These are phyloP conservation scores for Hippoglossus hippoglossus DNA, from an alignment of 2,797 vertebrate species.

Conservation along the genomic window DNA sequence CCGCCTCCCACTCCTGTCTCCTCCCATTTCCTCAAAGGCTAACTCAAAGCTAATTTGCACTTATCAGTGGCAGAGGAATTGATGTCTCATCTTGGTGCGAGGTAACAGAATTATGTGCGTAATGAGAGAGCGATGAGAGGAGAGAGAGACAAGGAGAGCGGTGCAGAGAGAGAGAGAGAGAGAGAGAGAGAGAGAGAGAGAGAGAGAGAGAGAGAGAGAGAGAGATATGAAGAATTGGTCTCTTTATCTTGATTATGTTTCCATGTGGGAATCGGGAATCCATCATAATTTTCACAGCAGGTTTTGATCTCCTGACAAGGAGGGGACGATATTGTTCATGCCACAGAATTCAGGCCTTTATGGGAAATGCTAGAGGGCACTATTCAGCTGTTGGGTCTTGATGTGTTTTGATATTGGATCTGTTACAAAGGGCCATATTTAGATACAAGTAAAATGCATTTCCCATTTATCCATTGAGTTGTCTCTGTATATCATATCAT, in stretches of 20 bases:
- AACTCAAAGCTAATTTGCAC: conserved; percentile 83
- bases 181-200: conserved; percentile 31
- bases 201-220: conserved; percentile 23
- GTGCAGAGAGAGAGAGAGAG: conserved; percentile 12
- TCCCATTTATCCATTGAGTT: too few species aligned
- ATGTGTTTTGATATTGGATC: background rate
- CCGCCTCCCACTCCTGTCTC: conserved; percentile 75
- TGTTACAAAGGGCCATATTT: background rate
- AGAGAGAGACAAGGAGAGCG: conserved; percentile 21
- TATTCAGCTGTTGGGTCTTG: background rate
- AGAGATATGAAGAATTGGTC: conserved; percentile 35
- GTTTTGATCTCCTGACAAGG: conserved; percentile 30
- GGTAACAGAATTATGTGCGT: conserved; percentile 78
- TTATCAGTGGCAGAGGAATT: conserved; percentile 73
- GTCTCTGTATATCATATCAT: too few species aligned
- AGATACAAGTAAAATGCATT: too few species aligned
- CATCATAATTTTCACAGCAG: conserved; percentile 26
- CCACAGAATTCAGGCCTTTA: conserved; percentile 6
- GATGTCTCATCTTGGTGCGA: conserved; percentile 78
- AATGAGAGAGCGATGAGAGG: conserved; percentile 61
- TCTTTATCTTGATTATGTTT: conserved; percentile 65
- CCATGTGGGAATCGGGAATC: conserved; percentile 19
- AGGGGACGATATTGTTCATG: conserved; percentile 6
- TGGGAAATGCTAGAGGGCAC: background rate
- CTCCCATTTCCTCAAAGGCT: conserved; percentile 78